Conservation (phyloP, 92 coral and sea anemone species). For the Galaxea fascicularis region DNA sequence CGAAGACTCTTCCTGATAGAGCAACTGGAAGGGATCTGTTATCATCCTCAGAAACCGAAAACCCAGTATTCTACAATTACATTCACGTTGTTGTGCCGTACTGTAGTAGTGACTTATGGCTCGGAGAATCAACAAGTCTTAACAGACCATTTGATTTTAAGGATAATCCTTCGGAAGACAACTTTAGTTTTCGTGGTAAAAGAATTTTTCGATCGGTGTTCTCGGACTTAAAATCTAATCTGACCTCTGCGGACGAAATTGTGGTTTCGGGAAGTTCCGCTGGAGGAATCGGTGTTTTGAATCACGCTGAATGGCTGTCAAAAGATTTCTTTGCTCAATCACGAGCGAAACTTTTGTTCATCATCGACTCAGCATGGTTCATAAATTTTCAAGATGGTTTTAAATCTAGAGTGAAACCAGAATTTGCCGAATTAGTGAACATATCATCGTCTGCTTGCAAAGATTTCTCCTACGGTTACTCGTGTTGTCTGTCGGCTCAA, state of each 20-base stretch:
- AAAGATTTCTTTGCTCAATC: background rate
- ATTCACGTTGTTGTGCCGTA: conserved; percentile 69
- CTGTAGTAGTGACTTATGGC: conserved; percentile 76
- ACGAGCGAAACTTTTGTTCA: conserved; percentile 18
- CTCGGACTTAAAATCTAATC: conserved; percentile 17
- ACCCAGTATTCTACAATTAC: conserved; percentile 58
- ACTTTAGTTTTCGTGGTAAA: conserved; percentile 61
- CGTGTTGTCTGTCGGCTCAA: conserved; percentile 61
- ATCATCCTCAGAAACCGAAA: conserved; percentile 39
- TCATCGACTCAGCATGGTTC: conserved; percentile 73
- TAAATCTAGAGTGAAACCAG: conserved; percentile 29
- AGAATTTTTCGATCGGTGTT: conserved; percentile 62
- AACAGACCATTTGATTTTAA: conserved; percentile 36
- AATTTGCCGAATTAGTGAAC: conserved; percentile 28
- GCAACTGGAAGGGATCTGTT: conserved; percentile 60
- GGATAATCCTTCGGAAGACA: conserved; percentile 43
- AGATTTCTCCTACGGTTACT: conserved; percentile 47
- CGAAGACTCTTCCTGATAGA: conserved; percentile 42
- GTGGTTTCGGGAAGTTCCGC: conserved; percentile 72
- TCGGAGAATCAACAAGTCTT: conserved; percentile 41
- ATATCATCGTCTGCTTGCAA: conserved; percentile 42
- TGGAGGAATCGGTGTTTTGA: conserved; percentile 63
- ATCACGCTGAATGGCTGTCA: conserved; percentile 60
- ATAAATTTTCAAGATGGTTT: conserved; percentile 66
- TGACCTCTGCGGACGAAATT: conserved; percentile 23